Evolutionary conservation across 2,797 vertebrate species (phyloP), one percentile per base, ranked within the genome.

Genomic region (Muscicapa striata): DNA sequence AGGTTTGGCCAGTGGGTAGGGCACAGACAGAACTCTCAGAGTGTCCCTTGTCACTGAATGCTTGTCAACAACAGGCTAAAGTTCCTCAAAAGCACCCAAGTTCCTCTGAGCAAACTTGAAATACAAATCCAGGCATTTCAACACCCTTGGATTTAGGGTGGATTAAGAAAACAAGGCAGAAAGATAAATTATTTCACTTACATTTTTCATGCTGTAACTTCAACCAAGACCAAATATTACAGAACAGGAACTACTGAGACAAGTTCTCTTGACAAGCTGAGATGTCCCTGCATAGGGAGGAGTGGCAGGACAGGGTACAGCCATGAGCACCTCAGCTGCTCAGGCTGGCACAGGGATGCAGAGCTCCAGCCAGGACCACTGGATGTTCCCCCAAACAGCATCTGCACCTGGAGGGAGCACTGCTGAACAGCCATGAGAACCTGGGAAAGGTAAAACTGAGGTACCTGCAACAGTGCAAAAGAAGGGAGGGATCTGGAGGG

Each of bases 311-410:
- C 6, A 45, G 22, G 11, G 19, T 3, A 30, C 3, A 17, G 30
- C 32, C 23, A 12, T 0, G 0, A 63, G 51, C 0, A 0, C 52
- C 10, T 1, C 43, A 22, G 59, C 9, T 5, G 3, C n/a, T 46
- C 14, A 7, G 1, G 1, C 15, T 1, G 1, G 19, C 41, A 20
- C 55, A 48, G 15, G 21, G 30, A 59, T 51, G 55, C 55, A 48
- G 51, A 62, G 29, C 45, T 59, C 52, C 67, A 45, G 49, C 27
- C 46, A 34, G 67, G 40, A 67, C 12, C 26, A 12, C 10, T 0
- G 2, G 3, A 26, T 4, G 3, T 1, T 46, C 11, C 49, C 38
- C 36, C 36, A n/a, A 23, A 10, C 15, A 40, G 16, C 20, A 19
- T 3, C 15, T 32, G 13, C 41, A 32, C 15, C 4, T 1, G 5